Conservation (phyloP, 1,140 invertebrate species). For the Listronotus bonariensis region DNA sequence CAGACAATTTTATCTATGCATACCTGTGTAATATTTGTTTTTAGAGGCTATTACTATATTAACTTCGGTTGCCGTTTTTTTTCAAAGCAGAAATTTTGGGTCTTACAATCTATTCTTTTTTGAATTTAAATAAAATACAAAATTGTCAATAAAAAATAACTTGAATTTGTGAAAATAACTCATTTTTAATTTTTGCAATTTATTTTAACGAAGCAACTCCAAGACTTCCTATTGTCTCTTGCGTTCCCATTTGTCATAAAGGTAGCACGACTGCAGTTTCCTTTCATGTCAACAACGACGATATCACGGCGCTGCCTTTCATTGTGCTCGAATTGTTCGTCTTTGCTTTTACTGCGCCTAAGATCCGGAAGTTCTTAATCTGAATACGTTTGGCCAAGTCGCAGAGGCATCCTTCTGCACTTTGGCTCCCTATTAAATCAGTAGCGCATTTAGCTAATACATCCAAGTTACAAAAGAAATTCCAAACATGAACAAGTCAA, state of each 20-base stretch:
- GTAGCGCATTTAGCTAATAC: not conserved
- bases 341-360: conserved; percentile 2
- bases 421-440: not conserved
- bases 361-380: conserved; percentile 16
- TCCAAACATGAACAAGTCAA: no score
- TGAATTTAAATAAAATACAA: no score
- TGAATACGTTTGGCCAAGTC: conserved; percentile 15
- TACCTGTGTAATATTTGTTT: no score
- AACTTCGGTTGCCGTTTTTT: no score
- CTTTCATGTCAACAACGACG: conserved; percentile 7
- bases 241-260: conserved; percentile 13
- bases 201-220: conserved; percentile 5
- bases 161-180: no score
- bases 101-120: no score
- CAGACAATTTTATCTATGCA: no score
- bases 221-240: conserved; percentile 12
- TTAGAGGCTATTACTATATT: no score
- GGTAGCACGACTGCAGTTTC: conserved; percentile 8
- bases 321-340: conserved; percentile 11
- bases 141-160: no score
- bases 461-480: no score
- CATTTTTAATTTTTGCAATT: not conserved
- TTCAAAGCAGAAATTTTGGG: no score
- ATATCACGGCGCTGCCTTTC: conserved; percentile 2
- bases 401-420: not conserved